Percentiles rank a stretch among this genome's conserved stretches.
Conservation (phyloP, 2,113 vertebrate genomes). For the Aphyosemion australe region DNA sequence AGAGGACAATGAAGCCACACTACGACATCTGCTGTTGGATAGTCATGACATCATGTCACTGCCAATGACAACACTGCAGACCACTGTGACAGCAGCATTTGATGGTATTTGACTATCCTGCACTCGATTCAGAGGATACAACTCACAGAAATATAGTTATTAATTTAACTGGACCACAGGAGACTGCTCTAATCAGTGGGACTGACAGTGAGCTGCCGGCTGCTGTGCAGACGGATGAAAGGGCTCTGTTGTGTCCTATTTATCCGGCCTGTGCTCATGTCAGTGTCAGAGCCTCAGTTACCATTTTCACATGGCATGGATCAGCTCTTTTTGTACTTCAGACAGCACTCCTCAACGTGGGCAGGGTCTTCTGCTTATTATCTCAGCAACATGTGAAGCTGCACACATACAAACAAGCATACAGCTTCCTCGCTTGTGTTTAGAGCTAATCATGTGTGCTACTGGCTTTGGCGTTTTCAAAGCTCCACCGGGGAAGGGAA, state of each 20-base stretch:
- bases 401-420: not conserved
- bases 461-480: not conserved
- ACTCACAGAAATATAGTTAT: not conserved
- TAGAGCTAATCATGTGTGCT: not conserved
- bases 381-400: not conserved
- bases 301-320: not conserved
- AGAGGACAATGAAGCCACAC: no score
- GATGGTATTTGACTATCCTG: not conserved
- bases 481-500: not conserved
- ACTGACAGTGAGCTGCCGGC: slow-evolving; percentile 7
- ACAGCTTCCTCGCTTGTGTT: not conserved
- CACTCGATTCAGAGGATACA: not conserved
- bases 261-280: not conserved
- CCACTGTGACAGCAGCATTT: not conserved
- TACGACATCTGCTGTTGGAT: no score
- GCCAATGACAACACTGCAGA: not conserved
- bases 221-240: not conserved
- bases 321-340: not conserved
- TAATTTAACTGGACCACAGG: not conserved
- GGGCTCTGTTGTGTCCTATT: not conserved
- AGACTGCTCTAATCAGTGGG: not conserved
- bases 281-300: not conserved
- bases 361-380: not conserved
- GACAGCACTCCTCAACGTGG: not conserved
- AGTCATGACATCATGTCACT: no score